A percentile compares a stretch with the other conserved stretches of the same genome.
These are phyloP conservation scores for Craseonycteris thonglongyai DNA, from an alignment of 2,113 vertebrate species.

Conservation along the genomic window DNA sequence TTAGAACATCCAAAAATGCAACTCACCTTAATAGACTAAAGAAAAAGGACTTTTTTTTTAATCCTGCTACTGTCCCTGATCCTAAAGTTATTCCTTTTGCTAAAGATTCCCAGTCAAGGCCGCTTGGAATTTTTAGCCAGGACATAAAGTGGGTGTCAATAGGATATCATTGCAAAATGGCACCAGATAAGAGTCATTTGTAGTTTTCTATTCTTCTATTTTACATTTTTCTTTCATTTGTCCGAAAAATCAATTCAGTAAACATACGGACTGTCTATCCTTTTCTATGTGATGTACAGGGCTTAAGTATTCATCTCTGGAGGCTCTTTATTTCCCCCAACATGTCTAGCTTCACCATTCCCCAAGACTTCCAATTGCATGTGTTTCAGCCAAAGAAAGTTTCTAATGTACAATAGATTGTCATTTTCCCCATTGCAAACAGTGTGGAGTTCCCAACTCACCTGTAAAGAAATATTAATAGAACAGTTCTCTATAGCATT, in stretches of 20 bases:
- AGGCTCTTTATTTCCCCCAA: neutral
- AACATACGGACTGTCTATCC: constrained; percentile 54
- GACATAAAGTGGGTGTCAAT: neutral
- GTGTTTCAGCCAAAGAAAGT: constrained; percentile 44
- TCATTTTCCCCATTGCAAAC: neutral
- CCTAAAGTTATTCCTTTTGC: neutral
- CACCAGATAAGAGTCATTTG: constrained; percentile 4
- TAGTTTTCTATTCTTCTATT: constrained; percentile 45
- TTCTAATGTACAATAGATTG: constrained; percentile 14
- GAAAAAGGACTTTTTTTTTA: neutral
- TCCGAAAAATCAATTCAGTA: constrained; percentile 61
- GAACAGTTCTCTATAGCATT: neutral
- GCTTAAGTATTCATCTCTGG: constrained; percentile 57
- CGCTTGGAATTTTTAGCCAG: neutral
- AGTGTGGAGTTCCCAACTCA: neutral
- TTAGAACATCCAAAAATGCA: neutral
- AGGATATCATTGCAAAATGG: neutral
- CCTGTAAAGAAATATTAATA: neutral
- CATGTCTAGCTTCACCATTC: neutral
- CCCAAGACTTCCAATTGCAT: constrained; percentile 37
- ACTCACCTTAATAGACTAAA: neutral
- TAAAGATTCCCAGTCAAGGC: neutral
- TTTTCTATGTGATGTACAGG: constrained; percentile 68
- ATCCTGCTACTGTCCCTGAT: neutral
- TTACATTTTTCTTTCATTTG: constrained; percentile 60